phyloP scores from a whole-genome alignment of 1,140 invertebrate genomes.

The Harpegnathos saltator region DNA sequence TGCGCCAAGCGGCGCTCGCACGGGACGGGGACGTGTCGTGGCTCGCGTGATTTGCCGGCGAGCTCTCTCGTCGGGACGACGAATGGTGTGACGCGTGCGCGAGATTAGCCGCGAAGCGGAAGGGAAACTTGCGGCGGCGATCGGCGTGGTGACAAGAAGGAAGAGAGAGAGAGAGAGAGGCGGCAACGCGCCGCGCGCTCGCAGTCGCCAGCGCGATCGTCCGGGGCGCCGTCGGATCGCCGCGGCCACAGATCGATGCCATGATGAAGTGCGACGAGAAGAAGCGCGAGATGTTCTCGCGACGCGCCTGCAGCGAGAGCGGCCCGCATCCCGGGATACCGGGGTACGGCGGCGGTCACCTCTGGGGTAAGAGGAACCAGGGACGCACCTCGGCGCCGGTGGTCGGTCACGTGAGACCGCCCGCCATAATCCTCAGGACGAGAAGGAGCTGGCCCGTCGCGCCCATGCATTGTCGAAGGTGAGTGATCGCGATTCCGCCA shows the following conservation, averaged over 20 bases:
- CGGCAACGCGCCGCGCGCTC: too few species aligned
- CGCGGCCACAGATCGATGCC: neutral
- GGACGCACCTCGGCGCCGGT: constrained; percentile 89
- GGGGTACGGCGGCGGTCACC: constrained; percentile 79
- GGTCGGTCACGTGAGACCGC: constrained; percentile 87
- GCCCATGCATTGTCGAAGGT: constrained; percentile 88
- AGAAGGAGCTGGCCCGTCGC: constrained; percentile 89
- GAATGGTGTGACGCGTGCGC: neutral
- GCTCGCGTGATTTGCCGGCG: neutral
- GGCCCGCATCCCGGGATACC: constrained; percentile 87
- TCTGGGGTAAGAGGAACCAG: constrained; percentile 87
- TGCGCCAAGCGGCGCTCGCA: neutral
- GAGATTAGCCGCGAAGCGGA: constrained; percentile 20
- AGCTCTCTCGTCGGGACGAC: neutral
- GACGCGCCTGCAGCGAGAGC: constrained; percentile 89
- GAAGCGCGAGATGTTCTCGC: constrained; percentile 81
- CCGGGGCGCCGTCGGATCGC: neutral
- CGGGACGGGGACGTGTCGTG: neutral
- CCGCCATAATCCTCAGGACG: constrained; percentile 88
- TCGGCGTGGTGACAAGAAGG: too few species aligned
- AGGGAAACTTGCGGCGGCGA: neutral
- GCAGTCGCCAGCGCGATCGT: too few species aligned
- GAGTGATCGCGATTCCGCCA: constrained; percentile 57
- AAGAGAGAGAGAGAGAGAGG: too few species aligned
- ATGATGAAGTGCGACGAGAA: constrained; percentile 82